Evolutionary conservation across 1,140 invertebrate species (phyloP).

Genomic region (Apis mellifera): DNA sequence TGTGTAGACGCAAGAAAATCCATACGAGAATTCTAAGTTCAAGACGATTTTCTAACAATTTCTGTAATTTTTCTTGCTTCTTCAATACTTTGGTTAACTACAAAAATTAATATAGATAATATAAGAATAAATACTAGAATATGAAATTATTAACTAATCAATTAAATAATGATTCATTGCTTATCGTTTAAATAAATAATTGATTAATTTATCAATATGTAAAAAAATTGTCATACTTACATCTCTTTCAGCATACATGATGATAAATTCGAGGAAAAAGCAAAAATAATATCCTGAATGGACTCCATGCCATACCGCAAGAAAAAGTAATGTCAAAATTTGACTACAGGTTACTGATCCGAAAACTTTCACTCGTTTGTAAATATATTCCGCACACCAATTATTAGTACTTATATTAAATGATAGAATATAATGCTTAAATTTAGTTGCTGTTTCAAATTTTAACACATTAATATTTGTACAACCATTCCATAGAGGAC

Average conservation of each 20-base stretch:
- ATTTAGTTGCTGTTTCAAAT: slow-evolving; percentile 90
- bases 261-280: slow-evolving; percentile 95
- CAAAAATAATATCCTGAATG: slow-evolving; percentile 95
- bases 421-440: slow-evolving; percentile 91
- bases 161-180: neutral
- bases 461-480: slow-evolving; percentile 90
- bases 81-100: slow-evolving; percentile 82
- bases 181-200: neutral
- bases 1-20: slow-evolving; percentile 88
- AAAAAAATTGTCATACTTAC: slow-evolving; percentile 81
- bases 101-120: slow-evolving; percentile 12
- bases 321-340: slow-evolving; percentile 89
- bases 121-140: neutral
- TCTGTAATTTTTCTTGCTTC: slow-evolving; percentile 80
- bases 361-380: slow-evolving; percentile 95
- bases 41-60: slow-evolving; percentile 74
- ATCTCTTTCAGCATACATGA: slow-evolving; percentile 93
- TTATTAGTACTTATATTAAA: slow-evolving; percentile 97
- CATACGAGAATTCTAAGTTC: slow-evolving; percentile 77
- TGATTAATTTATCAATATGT: neutral
- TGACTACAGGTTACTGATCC: slow-evolving; percentile 93
- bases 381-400: slow-evolving; percentile 95
- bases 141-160: neutral
- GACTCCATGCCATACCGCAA: slow-evolving; percentile 97
- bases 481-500: slow-evolving; percentile 90